Conservation (phyloP, 1,140 invertebrate genomes). For the Neelides sp. region DNA sequence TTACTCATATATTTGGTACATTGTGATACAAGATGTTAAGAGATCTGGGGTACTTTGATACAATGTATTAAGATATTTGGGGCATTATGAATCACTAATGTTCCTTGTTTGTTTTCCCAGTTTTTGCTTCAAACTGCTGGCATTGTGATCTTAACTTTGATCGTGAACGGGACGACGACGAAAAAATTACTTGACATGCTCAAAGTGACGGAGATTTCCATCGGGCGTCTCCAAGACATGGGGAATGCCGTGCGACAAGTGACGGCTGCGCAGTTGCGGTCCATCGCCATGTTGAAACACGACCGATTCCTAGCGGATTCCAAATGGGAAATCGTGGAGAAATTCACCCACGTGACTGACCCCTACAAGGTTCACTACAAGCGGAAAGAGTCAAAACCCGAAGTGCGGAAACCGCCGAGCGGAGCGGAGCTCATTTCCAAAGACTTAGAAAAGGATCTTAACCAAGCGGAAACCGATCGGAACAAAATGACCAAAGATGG, state of each 20-base stretch:
- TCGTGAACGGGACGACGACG: conserved; percentile 39
- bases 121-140: conserved; percentile 38
- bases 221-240: conserved; percentile 37
- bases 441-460: background rate
- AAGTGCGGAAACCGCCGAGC: background rate
- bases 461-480: background rate
- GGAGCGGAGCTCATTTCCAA: background rate
- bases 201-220: conserved; percentile 37
- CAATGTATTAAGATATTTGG: too few relatives aligned
- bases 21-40: too few relatives aligned
- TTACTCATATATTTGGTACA: too few relatives aligned
- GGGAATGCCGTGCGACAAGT: conserved; percentile 35
- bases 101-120: conserved; percentile 32
- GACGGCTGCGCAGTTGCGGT: conserved; percentile 15
- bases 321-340: conserved; percentile 26
- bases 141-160: conserved; percentile 37
- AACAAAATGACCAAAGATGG: background rate
- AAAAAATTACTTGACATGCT: conserved; percentile 35
- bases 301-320: conserved; percentile 28
- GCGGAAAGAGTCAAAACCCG: background rate
- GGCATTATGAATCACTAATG: too few relatives aligned
- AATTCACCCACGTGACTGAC: conserved; percentile 4
- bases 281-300: conserved; percentile 16
- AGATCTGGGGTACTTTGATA: too few relatives aligned
- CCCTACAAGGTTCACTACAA: too few relatives aligned